Evolutionary conservation across 2,888 invertebrate species (phyloP), one percentile per base, ranked within the genome.

Genomic region (Sminthurides aquaticus): DNA sequence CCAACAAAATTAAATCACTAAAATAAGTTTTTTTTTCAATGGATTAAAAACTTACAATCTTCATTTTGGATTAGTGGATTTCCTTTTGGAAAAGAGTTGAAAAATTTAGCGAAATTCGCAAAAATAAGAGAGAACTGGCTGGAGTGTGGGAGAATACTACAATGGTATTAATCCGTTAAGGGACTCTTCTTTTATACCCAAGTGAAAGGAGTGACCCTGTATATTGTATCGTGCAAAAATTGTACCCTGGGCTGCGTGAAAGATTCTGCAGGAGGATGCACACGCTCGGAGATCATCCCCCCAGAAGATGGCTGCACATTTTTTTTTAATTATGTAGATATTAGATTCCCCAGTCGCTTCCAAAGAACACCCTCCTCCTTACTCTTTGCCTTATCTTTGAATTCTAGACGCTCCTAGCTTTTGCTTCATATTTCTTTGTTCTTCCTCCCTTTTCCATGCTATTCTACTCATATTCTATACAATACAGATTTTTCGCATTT

Each of bases 201-300:
- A 57, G 57, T 57, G 57, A 57, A 57, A 57, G 57, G 57, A 57
- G 57, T 57, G 57, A 57, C 57, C 57, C 57, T 57, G 57, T 57
- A 15, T 34, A 5, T 34, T 34, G 43, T 15, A 34, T 11, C 8
- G 15, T 34, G 43, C n/a, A n/a, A 34, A 34, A 11, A 34, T 34
- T 34, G 5, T 34, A 34, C 43, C 43, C 43, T 34, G 8, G 43
- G 43, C n/a, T n/a, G n/a, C 15, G 43, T 11, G 15, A 15, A 34
- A 34, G 43, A 34, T 34, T 5, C 15, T 5, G 43, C 43, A 34
- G 43, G 43, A 11, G 43, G 15, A 34, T 5, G 43, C 5, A 34
- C 8, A 34, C 15, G 43, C 43, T 5, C 43, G 8, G 43, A 5
- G 43, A 34, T 34, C 43, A 34, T 34, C 43, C 43, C 43, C 43